Percentiles rank a stretch among this genome's conserved stretches.
Conservation (phyloP, 2,888 invertebrate species). For the Neuroscelio doddi region DNA sequence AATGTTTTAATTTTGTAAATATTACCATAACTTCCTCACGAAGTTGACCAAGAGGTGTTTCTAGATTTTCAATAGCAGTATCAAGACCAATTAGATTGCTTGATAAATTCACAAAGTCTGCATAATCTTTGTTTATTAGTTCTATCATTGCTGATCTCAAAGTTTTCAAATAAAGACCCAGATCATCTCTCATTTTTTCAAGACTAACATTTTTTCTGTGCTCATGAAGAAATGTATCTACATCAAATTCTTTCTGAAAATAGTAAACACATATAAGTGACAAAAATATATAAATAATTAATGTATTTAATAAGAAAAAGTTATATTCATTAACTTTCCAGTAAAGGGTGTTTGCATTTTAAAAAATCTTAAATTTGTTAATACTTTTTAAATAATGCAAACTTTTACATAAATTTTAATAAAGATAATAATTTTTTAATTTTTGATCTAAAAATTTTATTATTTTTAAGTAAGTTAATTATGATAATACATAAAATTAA, state of each 20-base stretch:
- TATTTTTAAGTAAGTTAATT: no score
- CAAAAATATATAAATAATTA: no score
- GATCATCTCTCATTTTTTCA: slow-evolving; percentile 90
- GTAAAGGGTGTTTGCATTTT: no score
- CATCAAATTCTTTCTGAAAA: slow-evolving; percentile 86
- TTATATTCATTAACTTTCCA: no score
- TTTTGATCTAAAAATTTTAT: no score
- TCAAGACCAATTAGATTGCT: slow-evolving; percentile 95
- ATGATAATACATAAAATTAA: no score
- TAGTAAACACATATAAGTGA: no score
- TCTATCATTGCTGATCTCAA: slow-evolving; percentile 95
- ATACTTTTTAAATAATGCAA: no score
- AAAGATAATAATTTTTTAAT: no score
- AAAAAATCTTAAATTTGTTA: no score
- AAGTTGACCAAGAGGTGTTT: slow-evolving; percentile 85
- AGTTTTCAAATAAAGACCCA: slow-evolving; percentile 92
- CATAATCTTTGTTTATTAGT: slow-evolving; percentile 97
- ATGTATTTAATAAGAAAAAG: no score
- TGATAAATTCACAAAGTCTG: slow-evolving; percentile 97
- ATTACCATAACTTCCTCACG: slow-evolving; percentile 86
- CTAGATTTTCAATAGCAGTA: slow-evolving; percentile 87
- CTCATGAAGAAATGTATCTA: slow-evolving; percentile 92
- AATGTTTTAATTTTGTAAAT: background rate
- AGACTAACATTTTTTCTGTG: slow-evolving; percentile 82
- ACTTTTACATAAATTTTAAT: no score